phyloP scores from a whole-genome alignment of 2,888 invertebrate species.

The Microctonus aethiopoides region DNA sequence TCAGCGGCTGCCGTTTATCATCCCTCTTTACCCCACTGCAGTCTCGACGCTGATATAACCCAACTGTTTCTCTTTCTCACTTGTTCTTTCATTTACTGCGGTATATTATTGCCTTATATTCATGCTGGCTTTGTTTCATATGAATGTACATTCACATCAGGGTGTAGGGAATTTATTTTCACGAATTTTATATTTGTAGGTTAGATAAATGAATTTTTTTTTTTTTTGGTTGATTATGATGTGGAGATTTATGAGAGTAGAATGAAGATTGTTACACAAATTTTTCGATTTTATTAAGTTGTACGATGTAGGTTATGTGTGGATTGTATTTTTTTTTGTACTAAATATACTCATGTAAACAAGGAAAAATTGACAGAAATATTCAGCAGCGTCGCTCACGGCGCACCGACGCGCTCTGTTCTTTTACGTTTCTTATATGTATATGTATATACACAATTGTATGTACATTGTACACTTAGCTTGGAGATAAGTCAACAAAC shows the following conservation, averaged over 20 bases:
- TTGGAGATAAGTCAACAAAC: no score
- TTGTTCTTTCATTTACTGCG: not conserved
- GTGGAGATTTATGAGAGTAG: no score
- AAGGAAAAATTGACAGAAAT: slow-evolving; percentile 10
- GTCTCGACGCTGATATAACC: slow-evolving; percentile 24
- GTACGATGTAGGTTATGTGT: not conserved
- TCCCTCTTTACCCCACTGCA: slow-evolving; percentile 33
- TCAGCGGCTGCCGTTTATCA: slow-evolving; percentile 45
- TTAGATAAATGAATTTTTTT: not conserved
- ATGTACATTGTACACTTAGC: no score
- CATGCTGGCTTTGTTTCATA: not conserved
- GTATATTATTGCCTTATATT: not conserved
- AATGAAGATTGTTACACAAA: not conserved
- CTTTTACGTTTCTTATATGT: not conserved
- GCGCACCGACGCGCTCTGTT: slow-evolving; percentile 23
- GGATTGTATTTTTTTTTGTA: not conserved
- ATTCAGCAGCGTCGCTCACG: slow-evolving; percentile 11
- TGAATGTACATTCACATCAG: not conserved
- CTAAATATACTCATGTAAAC: slow-evolving; percentile 7
- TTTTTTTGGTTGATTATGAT: not conserved
- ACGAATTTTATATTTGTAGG: not conserved
- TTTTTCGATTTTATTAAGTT: no score
- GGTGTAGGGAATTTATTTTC: not conserved
- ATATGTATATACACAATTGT: not conserved
- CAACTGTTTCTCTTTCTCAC: slow-evolving; percentile 23